phyloP scores from a whole-genome alignment of 2,888 invertebrate species.

The Argyra leucocephala region DNA sequence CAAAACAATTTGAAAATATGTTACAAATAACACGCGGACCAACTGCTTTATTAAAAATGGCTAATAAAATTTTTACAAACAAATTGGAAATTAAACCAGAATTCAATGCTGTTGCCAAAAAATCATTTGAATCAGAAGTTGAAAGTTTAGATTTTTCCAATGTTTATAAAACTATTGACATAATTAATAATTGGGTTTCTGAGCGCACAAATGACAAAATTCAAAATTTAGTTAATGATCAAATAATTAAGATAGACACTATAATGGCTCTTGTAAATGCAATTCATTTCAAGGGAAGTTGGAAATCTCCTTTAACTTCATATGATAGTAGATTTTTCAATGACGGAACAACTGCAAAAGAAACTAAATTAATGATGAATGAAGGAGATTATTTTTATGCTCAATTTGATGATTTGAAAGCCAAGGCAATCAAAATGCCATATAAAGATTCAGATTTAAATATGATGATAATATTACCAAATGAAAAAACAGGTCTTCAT shows the following conservation, averaged over 20 bases:
- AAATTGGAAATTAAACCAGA: constrained; percentile 47
- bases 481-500: constrained; percentile 54
- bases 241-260: constrained; percentile 49
- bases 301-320: constrained; percentile 62
- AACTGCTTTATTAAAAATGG: constrained; percentile 44
- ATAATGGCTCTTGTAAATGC: constrained; percentile 71
- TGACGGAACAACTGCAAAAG: constrained; percentile 22
- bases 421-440: constrained; percentile 59
- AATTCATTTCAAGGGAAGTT: constrained; percentile 75
- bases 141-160: constrained; percentile 54
- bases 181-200: constrained; percentile 75
- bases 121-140: constrained; percentile 55
- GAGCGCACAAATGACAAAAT: constrained; percentile 73
- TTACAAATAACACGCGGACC: constrained; percentile 27
- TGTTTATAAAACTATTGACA: constrained; percentile 43
- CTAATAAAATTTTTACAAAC: constrained; percentile 63
- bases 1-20: constrained; percentile 30
- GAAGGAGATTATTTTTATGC: constrained; percentile 46
- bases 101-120: constrained; percentile 50
- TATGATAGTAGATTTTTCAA: constrained; percentile 50
- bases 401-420: constrained; percentile 44
- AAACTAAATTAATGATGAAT: constrained; percentile 52
- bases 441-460: constrained; percentile 60
- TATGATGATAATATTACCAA: constrained; percentile 68
- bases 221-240: constrained; percentile 57